Evolutionary conservation across 1,140 invertebrate genomes (phyloP).

Genomic region (Tribolium madens): DNA sequence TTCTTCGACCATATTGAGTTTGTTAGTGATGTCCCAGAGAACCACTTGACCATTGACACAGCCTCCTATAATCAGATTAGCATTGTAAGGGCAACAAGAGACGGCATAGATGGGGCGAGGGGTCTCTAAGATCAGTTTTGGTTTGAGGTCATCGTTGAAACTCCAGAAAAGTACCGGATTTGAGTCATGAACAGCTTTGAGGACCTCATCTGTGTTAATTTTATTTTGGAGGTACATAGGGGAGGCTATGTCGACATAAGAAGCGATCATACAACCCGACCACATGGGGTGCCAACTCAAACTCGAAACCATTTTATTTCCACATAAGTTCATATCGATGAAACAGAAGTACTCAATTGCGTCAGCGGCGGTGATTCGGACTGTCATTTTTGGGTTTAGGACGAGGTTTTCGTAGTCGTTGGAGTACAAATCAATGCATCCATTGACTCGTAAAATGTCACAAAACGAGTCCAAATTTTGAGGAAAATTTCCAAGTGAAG

Average conservation of each 20-base stretch:
- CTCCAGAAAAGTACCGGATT: conserved; percentile 81
- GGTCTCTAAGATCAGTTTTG: conserved; percentile 77
- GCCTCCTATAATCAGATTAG: conserved; percentile 78
- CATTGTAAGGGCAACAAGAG: conserved; percentile 76
- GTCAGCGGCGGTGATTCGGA: conserved; percentile 56
- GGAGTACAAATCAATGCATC: conserved; percentile 74
- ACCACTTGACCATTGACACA: conserved; percentile 78
- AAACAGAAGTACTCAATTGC: conserved; percentile 73
- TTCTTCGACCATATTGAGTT: conserved; percentile 74
- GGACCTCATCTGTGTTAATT: conserved; percentile 55
- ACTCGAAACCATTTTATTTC: conserved; percentile 75
- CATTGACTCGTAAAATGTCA: conserved; percentile 70
- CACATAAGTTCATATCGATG: conserved; percentile 70
- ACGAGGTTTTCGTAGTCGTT: conserved; percentile 70
- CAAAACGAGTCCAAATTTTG: conserved; percentile 59
- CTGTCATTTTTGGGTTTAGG: conserved; percentile 2
- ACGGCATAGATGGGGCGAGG: conserved; percentile 74
- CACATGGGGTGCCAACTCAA: conserved; percentile 77
- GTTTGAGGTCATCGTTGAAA: conserved; percentile 75
- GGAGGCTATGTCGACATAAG: conserved; percentile 70
- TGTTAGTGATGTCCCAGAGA: conserved; percentile 79
- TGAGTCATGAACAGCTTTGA: conserved; percentile 65
- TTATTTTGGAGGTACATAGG: conserved; percentile 49
- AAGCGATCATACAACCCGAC: conserved; percentile 74
- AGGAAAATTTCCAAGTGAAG: conserved; percentile 27